phyloP scores from a whole-genome alignment of 92 coral and sea anemone genomes.

The Palythoa grandiflora region DNA sequence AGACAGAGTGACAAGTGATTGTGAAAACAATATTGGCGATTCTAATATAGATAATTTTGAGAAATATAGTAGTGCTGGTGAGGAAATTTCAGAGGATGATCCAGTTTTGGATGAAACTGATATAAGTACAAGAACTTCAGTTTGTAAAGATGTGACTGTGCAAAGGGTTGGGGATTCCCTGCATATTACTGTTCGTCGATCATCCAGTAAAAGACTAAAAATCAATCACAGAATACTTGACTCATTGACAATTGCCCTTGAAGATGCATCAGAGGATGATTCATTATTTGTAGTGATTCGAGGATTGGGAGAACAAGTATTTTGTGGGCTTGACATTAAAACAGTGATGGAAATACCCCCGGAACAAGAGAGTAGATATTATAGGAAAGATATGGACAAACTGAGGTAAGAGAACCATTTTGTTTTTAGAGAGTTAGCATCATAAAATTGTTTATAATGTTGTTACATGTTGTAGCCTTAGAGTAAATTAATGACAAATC shows the following conservation, averaged over 20 bases:
- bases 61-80: slow-evolving; percentile 5
- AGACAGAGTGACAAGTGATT: slow-evolving; percentile 12
- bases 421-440: no score
- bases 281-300: slow-evolving; percentile 84
- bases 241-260: slow-evolving; percentile 90
- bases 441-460: not conserved
- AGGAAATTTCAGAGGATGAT: slow-evolving; percentile 33
- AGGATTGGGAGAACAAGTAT: slow-evolving; percentile 88
- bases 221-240: slow-evolving; percentile 87
- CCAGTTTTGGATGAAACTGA: slow-evolving; percentile 43
- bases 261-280: slow-evolving; percentile 93
- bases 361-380: slow-evolving; percentile 77
- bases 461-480: not conserved
- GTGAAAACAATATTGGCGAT: not conserved
- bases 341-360: slow-evolving; percentile 72
- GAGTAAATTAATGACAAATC: not conserved
- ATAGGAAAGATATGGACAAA: slow-evolving; percentile 86
- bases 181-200: slow-evolving; percentile 79
- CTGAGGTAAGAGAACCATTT: slow-evolving; percentile 69
- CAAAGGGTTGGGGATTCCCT: slow-evolving; percentile 75
- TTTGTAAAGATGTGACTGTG: slow-evolving; percentile 86
- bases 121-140: slow-evolving; percentile 51
- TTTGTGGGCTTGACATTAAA: slow-evolving; percentile 91
- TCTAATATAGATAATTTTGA: slow-evolving; percentile 5
- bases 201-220: slow-evolving; percentile 86